A percentile compares a stretch with the other conserved stretches of the same genome.
Evolutionary conservation across 1,140 invertebrate genomes (phyloP).

Genomic region (Asobara japonica): DNA sequence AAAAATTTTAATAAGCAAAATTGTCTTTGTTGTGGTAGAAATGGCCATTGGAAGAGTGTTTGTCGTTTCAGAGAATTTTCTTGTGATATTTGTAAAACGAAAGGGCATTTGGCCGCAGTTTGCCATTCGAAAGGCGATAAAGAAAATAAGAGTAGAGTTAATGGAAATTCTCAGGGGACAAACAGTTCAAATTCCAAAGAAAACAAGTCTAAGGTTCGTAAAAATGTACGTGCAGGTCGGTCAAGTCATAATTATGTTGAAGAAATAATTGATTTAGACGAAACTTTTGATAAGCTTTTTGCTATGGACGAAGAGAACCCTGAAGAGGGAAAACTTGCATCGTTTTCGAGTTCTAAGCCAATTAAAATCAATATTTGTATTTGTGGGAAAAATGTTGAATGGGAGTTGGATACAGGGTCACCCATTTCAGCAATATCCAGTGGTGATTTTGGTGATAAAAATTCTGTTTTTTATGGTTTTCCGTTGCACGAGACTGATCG

Average conservation of each 20-base stretch:
- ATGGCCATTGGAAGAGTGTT: background rate
- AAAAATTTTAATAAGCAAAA: background rate
- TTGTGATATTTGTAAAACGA: constrained; percentile 31
- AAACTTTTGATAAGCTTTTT: constrained; percentile 20
- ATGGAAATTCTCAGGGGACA: background rate
- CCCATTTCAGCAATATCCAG: background rate
- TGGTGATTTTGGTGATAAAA: background rate
- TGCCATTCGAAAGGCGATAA: constrained; percentile 16
- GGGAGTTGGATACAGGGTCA: background rate
- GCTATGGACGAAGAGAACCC: background rate
- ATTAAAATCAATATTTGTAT: constrained; percentile 19
- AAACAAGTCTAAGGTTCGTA: background rate
- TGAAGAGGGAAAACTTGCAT: background rate
- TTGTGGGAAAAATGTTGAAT: background rate
- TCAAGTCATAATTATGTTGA: constrained; percentile 23
- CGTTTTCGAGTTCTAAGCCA: constrained; percentile 13
- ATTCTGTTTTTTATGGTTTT: background rate
- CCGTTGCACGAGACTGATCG: background rate
- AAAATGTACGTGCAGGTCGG: background rate
- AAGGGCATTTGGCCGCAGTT: constrained; percentile 25
- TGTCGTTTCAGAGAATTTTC: constrained; percentile 28
- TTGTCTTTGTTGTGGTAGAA: constrained; percentile 35
- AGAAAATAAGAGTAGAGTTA: background rate
- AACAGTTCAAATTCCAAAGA: background rate
- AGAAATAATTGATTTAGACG: background rate